These are phyloP conservation scores for Yoshiicerus persimilis DNA, from an alignment of 1,140 invertebrate species.

Conservation along the genomic window DNA sequence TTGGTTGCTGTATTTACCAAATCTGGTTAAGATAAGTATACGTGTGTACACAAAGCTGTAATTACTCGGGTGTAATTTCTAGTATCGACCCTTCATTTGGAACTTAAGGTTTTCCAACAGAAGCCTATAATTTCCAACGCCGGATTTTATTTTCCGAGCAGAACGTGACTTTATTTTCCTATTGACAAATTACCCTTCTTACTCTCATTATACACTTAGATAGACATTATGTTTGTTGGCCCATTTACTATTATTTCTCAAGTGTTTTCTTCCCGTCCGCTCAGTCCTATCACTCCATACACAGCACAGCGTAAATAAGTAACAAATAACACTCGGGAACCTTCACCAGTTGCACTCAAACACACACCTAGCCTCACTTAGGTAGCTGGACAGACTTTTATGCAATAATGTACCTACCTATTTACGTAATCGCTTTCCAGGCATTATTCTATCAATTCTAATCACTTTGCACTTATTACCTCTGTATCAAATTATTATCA, in stretches of 20 bases:
- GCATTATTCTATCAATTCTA: not conserved
- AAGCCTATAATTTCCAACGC: constrained; percentile 49
- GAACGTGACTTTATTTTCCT: constrained; percentile 48
- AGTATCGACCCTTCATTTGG: constrained; percentile 44
- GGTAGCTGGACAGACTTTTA: not conserved
- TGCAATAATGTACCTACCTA: not conserved
- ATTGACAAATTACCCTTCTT: constrained; percentile 47
- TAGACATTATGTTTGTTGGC: constrained; percentile 10
- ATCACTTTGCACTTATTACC: too few relatives aligned
- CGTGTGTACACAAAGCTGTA: constrained; percentile 38
- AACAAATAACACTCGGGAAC: not conserved
- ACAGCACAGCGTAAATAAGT: not conserved
- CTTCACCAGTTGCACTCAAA: not conserved
- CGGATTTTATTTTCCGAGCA: constrained; percentile 44
- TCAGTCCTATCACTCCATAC: not conserved
- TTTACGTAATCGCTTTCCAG: not conserved
- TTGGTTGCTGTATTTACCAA: constrained; percentile 42
- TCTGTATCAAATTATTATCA: too few relatives aligned
- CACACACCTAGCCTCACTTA: not conserved
- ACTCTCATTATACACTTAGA: constrained; percentile 10
- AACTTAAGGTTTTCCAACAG: constrained; percentile 35
- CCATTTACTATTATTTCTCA: not conserved
- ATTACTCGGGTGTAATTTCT: constrained; percentile 48
- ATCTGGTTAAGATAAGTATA: constrained; percentile 48
- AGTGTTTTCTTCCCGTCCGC: constrained; percentile 17